Conservation (phyloP, 2,888 invertebrate genomes). For the Agonum fuliginosum region DNA sequence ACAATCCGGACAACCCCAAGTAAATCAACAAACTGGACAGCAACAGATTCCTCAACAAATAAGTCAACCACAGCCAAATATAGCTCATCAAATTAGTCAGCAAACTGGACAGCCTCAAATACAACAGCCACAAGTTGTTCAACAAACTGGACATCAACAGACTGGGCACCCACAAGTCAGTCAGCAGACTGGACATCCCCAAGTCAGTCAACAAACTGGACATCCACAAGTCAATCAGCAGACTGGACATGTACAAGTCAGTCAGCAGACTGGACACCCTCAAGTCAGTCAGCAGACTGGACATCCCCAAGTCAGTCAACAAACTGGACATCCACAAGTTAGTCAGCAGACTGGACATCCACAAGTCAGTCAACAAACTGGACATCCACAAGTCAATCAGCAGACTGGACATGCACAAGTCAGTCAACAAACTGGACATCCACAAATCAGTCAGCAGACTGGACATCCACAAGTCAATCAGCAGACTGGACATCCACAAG, state of each 20-base stretch:
- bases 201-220: slow-evolving; percentile 24
- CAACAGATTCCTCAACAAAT: no score
- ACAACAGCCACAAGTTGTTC: neutral
- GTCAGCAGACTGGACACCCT: slow-evolving; percentile 61
- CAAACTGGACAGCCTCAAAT: slow-evolving; percentile 36
- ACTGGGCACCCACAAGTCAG: neutral
- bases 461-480: slow-evolving; percentile 53
- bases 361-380: neutral
- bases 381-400: neutral
- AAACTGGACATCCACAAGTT: slow-evolving; percentile 45
- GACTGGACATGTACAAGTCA: slow-evolving; percentile 55
- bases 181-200: no score
- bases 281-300: slow-evolving; percentile 2
- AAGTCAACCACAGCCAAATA: slow-evolving; percentile 59
- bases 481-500: no score
- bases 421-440: slow-evolving; percentile 6
- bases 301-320: neutral
- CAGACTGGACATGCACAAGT: neutral
- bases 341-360: slow-evolving; percentile 61
- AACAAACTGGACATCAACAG: neutral
- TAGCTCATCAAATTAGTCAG: neutral
- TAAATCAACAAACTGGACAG: no score
- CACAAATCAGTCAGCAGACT: slow-evolving; percentile 18
- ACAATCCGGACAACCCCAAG: neutral
- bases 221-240: slow-evolving; percentile 28